A percentile compares a stretch with the other conserved stretches of the same genome.
phyloP scores from a whole-genome alignment of 2,888 invertebrate species.

The Cyclophora albipunctata region DNA sequence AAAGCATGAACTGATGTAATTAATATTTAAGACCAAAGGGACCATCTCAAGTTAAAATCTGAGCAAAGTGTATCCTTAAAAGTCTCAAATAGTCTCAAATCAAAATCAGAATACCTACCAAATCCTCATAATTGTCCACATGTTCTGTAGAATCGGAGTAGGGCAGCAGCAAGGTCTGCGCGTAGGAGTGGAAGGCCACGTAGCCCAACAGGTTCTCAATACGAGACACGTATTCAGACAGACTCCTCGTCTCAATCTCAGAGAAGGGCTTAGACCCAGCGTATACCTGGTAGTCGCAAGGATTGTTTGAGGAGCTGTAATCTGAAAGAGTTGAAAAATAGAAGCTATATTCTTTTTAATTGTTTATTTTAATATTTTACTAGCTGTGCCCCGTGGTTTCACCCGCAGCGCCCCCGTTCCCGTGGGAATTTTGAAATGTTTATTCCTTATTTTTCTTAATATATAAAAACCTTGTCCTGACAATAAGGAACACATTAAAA shows the following conservation, averaged over 20 bases:
- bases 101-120: constrained; percentile 44
- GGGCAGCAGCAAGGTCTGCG: constrained; percentile 80
- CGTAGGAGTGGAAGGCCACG: constrained; percentile 83
- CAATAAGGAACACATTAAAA: too few relatives aligned
- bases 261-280: constrained; percentile 82
- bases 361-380: too few relatives aligned
- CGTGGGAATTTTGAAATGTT: too few relatives aligned
- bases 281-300: constrained; percentile 80
- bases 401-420: too few relatives aligned
- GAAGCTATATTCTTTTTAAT: too few relatives aligned
- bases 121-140: constrained; percentile 64
- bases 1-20: not conserved
- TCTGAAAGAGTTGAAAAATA: constrained; percentile 18
- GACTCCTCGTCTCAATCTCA: constrained; percentile 77
- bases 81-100: too few relatives aligned
- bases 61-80: too few relatives aligned
- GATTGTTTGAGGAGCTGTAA: constrained; percentile 58
- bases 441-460: too few relatives aligned
- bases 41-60: too few relatives aligned
- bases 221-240: constrained; percentile 73
- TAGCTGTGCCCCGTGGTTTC: too few relatives aligned
- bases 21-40: not conserved
- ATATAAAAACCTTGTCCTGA: too few relatives aligned
- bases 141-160: constrained; percentile 76
- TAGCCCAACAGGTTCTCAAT: constrained; percentile 76